phyloP scores from a whole-genome alignment of 2,113 vertebrate species.

The Martes martes region DNA sequence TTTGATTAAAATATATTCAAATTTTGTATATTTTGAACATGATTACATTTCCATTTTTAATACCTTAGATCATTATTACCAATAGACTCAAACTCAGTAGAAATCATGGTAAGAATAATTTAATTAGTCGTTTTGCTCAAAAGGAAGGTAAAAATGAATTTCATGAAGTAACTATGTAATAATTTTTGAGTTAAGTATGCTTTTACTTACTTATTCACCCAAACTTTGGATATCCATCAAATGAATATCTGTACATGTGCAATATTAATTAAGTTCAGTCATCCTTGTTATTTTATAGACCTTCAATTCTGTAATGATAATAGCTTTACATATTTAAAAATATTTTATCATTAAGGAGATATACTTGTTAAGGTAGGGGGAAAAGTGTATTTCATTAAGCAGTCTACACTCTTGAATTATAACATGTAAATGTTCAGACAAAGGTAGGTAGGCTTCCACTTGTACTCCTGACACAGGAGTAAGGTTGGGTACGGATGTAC shows the following conservation, averaged over 20 bases:
- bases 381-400: background rate
- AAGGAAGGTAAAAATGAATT: background rate
- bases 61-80: background rate
- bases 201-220: background rate
- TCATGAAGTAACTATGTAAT: background rate
- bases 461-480: background rate
- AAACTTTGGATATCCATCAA: background rate
- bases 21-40: background rate
- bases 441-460: background rate
- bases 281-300: background rate
- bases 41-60: slow-evolving; percentile 26
- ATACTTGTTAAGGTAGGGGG: background rate
- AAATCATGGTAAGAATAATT: background rate
- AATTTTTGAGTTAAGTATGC: background rate
- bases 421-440: background rate
- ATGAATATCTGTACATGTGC: background rate
- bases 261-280: background rate
- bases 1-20: slow-evolving; percentile 37
- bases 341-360: background rate
- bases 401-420: background rate
- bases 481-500: background rate
- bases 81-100: background rate
- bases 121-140: background rate
- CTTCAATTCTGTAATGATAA: background rate
- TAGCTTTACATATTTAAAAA: background rate